phyloP scores from a whole-genome alignment of 2,888 invertebrate genomes.

The Sesia bembeciformis region DNA sequence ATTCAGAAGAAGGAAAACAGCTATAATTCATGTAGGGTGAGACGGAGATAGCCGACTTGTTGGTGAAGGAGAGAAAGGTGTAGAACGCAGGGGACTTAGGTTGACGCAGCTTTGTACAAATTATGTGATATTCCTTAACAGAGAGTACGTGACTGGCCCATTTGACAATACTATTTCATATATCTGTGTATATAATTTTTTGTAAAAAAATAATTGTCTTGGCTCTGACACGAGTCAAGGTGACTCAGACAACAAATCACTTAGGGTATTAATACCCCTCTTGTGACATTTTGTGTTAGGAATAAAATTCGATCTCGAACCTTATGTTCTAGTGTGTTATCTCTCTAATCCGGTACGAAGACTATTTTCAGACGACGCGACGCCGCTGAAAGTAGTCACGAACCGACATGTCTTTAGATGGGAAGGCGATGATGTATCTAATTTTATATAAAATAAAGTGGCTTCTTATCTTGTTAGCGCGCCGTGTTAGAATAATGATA shows the following conservation, averaged over 20 bases:
- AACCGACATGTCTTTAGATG: too few relatives aligned
- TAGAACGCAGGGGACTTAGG: constrained; percentile 16
- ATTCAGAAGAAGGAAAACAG: constrained; percentile 53
- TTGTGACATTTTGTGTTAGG: too few relatives aligned
- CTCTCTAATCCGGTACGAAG: too few relatives aligned
- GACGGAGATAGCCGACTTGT: constrained; percentile 10
- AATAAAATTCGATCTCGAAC: too few relatives aligned
- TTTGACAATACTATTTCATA: background rate
- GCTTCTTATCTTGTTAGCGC: background rate
- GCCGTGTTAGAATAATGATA: background rate
- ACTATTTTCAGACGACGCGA: too few relatives aligned
- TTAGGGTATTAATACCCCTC: too few relatives aligned
- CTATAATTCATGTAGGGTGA: constrained; percentile 47
- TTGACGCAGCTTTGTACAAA: constrained; percentile 29
- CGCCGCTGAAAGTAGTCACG: too few relatives aligned
- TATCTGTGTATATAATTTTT: background rate
- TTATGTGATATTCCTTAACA: constrained; percentile 26
- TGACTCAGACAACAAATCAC: too few relatives aligned
- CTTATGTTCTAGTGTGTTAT: too few relatives aligned
- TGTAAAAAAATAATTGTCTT: background rate
- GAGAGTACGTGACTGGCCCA: background rate
- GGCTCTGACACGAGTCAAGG: too few relatives aligned
- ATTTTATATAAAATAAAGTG: background rate
- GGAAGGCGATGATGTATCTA: too few relatives aligned
- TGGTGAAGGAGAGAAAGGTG: constrained; percentile 2